Conservation (phyloP, 2,797 vertebrate species). For the Scarus forsteni region DNA sequence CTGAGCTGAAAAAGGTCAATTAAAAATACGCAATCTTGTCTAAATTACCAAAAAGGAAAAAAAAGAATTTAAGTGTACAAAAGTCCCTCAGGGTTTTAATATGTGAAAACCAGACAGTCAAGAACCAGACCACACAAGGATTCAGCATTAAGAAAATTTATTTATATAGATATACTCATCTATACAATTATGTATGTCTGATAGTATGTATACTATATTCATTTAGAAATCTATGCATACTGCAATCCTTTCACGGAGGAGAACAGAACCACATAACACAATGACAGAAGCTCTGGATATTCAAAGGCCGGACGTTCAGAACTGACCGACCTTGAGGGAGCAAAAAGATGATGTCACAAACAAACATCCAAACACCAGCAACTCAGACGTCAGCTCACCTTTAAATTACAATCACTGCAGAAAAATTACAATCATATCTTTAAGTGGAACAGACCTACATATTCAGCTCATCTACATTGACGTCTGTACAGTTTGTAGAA, state of each 20-base stretch:
- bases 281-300: conserved; percentile 69
- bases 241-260: conserved; percentile 76
- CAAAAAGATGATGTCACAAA: conserved; percentile 38
- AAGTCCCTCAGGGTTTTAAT: background rate
- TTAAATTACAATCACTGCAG: conserved; percentile 67
- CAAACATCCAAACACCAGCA: conserved; percentile 27
- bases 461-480: conserved; percentile 25
- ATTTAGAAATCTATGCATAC: conserved; percentile 72
- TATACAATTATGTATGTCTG: conserved; percentile 69
- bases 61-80: too few relatives aligned
- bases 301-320: conserved; percentile 43
- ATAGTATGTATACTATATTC: conserved; percentile 62
- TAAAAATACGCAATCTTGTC: too few relatives aligned
- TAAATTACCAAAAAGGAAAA: too few relatives aligned
- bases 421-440: conserved; percentile 70
- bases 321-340: conserved; percentile 19
- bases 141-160: conserved; percentile 77
- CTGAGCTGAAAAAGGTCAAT: too few relatives aligned
- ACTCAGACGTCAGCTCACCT: conserved; percentile 29
- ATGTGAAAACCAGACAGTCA: background rate
- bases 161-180: conserved; percentile 76
- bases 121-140: conserved; percentile 4
- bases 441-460: conserved; percentile 37
- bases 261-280: conserved; percentile 74
- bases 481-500: conserved; percentile 50